Conservation (phyloP, 2,113 vertebrate species). For the Eira barbara region DNA sequence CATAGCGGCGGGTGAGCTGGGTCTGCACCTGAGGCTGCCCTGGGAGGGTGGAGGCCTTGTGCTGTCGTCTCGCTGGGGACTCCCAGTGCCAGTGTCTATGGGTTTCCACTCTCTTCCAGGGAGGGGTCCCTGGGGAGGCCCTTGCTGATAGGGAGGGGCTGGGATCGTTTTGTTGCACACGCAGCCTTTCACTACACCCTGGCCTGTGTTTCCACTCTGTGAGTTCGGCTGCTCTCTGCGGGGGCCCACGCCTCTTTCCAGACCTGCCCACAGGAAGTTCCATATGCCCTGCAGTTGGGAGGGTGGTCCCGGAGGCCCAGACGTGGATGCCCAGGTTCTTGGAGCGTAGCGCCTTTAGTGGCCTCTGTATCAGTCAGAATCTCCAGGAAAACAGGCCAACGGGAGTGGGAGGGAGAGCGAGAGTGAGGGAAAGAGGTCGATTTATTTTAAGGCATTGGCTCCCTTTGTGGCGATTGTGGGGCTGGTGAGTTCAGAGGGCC, state of each 20-base stretch:
- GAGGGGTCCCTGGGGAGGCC: neutral
- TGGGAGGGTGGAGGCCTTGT: neutral
- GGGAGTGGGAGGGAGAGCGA: no score
- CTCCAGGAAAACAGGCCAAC: neutral
- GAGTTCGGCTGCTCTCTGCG: neutral
- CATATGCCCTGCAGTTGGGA: fast-evolving
- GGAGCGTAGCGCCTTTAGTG: neutral
- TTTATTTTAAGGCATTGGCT: neutral
- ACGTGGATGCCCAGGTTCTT: neutral
- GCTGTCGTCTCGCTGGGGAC: neutral
- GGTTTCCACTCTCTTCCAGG: neutral
- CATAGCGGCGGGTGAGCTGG: neutral
- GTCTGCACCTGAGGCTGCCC: neutral
- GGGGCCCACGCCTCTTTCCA: neutral
- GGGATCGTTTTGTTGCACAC: neutral
- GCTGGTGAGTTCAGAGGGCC: neutral
- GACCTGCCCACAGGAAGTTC: neutral
- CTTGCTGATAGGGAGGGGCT: neutral
- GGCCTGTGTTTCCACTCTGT: neutral
- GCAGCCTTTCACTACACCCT: neutral
- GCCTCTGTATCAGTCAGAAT: neutral
- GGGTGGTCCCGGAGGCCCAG: neutral
- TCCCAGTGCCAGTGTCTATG: neutral
- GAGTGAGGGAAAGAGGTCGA: neutral
- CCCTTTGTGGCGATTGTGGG: neutral